phyloP scores from a whole-genome alignment of 1,140 invertebrate genomes.

The Oedothorax gibbosus region DNA sequence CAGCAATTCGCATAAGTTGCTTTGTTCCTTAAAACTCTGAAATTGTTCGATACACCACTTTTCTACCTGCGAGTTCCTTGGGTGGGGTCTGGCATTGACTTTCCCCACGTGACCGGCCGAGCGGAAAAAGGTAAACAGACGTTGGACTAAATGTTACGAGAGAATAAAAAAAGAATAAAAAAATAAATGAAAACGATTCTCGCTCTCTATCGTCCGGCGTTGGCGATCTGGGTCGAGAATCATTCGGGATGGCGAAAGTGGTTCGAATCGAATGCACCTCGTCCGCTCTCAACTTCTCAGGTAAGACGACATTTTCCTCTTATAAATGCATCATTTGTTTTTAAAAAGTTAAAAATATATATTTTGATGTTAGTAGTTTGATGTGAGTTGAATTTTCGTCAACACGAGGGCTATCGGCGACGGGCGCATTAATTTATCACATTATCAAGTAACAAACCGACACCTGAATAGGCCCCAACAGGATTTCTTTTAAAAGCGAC shows the following conservation, averaged over 20 bases:
- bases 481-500: too few species aligned
- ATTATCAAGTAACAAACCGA: too few species aligned
- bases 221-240: slow-evolving; percentile 39
- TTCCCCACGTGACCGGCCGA: slow-evolving; percentile 4
- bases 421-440: too few species aligned
- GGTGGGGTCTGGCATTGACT: slow-evolving; percentile 30
- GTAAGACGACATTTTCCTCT: background rate
- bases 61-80: background rate
- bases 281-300: slow-evolving; percentile 1
- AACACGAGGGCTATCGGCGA: background rate
- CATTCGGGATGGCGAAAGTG: slow-evolving; percentile 40
- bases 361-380: background rate
- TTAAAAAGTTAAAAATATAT: background rate
- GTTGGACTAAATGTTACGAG: background rate
- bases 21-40: too few species aligned
- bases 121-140: slow-evolving; percentile 10
- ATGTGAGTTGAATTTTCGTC: background rate
- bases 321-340: background rate
- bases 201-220: background rate
- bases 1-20: too few species aligned
- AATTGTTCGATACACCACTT: too few species aligned
- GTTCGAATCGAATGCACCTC: slow-evolving; percentile 7
- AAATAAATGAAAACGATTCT: slow-evolving; percentile 9
- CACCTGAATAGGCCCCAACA: too few species aligned
- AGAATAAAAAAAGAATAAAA: background rate